A percentile compares a stretch with the other conserved stretches of the same genome.
These are phyloP conservation scores for Apamea monoglypha DNA, from an alignment of 2,888 invertebrate species.

Conservation along the genomic window DNA sequence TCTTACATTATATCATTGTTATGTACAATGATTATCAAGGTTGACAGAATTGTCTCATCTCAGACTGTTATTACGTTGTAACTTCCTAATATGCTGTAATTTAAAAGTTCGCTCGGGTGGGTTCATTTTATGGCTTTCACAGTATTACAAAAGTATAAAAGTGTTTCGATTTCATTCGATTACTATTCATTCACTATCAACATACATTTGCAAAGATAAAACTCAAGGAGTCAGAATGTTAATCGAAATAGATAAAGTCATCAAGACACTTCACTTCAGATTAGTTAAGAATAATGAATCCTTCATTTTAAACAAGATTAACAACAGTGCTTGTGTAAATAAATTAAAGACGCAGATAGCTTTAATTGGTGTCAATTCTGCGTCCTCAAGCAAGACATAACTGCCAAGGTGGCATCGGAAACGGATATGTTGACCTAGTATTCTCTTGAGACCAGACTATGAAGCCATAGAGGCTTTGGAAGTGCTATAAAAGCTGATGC, in stretches of 20 bases:
- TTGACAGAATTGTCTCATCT: slow-evolving; percentile 8
- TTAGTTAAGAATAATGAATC: slow-evolving; percentile 32
- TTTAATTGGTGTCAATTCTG: slow-evolving; percentile 36
- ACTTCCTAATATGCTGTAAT: slow-evolving; percentile 5
- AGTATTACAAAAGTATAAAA: not conserved
- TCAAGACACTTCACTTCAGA: slow-evolving; percentile 26
- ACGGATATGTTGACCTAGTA: slow-evolving; percentile 57
- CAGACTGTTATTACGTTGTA: not conserved
- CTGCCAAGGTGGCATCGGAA: slow-evolving; percentile 27
- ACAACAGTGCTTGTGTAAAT: slow-evolving; percentile 15
- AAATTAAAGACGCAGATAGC: slow-evolving; percentile 25
- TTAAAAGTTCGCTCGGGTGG: not conserved
- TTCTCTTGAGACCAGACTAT: slow-evolving; percentile 32
- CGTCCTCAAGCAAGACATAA: slow-evolving; percentile 28
- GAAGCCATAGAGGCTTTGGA: slow-evolving; percentile 25
- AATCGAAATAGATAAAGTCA: slow-evolving; percentile 33
- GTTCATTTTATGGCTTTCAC: not conserved
- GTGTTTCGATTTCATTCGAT: not conserved
- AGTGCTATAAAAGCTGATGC: slow-evolving; percentile 20
- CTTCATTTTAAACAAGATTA: slow-evolving; percentile 32
- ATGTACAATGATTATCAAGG: slow-evolving; percentile 32
- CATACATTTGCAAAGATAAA: slow-evolving; percentile 6
- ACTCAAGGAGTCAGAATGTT: slow-evolving; percentile 3
- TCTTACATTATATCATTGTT: slow-evolving; percentile 31
- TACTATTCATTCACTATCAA: not conserved